Conservation (phyloP, 2,888 invertebrate species). For the Nomada goodeniana region DNA sequence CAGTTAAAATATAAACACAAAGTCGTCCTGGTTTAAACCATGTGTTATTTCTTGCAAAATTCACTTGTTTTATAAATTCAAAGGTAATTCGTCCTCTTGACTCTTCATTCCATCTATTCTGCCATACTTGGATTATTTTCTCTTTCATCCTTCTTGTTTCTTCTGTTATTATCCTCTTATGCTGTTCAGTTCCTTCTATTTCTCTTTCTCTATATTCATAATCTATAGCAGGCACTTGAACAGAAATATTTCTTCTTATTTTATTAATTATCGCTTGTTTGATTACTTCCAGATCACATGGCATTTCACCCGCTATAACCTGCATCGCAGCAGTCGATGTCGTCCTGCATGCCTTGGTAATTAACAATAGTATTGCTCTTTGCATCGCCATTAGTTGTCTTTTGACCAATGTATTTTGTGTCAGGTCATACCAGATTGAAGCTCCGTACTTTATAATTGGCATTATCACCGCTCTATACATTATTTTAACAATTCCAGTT, state of each 20-base stretch:
- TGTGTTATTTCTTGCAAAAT: not conserved
- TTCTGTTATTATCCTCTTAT: not conserved
- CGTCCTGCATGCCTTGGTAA: no score
- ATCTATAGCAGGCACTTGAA: not conserved
- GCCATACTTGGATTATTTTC: not conserved
- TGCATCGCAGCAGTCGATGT: no score
- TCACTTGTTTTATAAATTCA: not conserved
- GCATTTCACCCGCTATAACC: no score
- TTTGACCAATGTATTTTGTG: no score
- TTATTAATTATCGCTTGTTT: not conserved
- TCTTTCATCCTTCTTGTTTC: not conserved
- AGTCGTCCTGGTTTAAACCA: not conserved
- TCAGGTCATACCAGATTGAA: no score
- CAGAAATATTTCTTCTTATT: not conserved
- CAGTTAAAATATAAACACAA: not conserved
- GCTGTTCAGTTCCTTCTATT: not conserved
- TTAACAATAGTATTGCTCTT: no score
- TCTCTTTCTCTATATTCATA: not conserved
- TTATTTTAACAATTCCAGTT: no score
- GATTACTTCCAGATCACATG: no score
- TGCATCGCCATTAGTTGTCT: no score
- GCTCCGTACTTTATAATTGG: no score
- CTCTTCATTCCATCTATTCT: not conserved
- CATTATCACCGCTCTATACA: not conserved
- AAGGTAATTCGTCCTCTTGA: not conserved